Base-by-base conservation (phyloP, 2,797 vertebrate species). In the Sarcophilus harrisii region DNA sequence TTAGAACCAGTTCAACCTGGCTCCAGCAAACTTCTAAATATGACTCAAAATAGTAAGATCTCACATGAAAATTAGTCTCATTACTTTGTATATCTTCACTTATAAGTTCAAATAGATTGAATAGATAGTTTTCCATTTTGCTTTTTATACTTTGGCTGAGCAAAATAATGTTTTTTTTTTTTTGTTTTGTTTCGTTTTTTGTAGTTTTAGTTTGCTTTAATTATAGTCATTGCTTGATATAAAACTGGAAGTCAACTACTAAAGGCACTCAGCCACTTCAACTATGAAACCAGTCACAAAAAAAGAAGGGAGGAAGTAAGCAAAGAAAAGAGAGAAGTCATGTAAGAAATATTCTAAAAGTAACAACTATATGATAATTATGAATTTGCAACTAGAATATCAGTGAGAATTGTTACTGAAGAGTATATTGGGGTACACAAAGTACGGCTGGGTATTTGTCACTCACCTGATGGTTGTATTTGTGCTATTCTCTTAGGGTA, bases 401-500 rank as follows among this genome's bases (percentile, higher is more conserved):
- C 45, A 18, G 24, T n/a, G 49, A 55, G 1, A 81, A 9, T 29
- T 92, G 0, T 57, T 91, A 27, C 13, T 92, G 81, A 89, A 93
- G 91, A 89, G 57, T 94, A 92, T 13, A 0, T 52, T 30, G 11
- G 5, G 49, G 45, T 5, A 45, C 3, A 16, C 0, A 5, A 2
- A 13, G 30, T 1, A 27, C 21, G 29, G 0, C 0, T 1, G 62
- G n/a, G 57, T 27, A 0, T 28, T 1, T 0, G 2, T 1, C 52
- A 96, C 98, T 98, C 96, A 99, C 99, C 99, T 49, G 98, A 93
- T 24, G 98, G 98, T n/a, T 98, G 98, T 11, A 97, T 96, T 58
- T 98, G 98, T 28, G 97, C 91, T 58, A 94, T 94, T 97, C 99
- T 99, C 98, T 99, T 99, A 11, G 99, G 99, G 92, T 99, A 99